phyloP scores from a whole-genome alignment of 1,140 invertebrate genomes.

The Babylonia areolata region DNA sequence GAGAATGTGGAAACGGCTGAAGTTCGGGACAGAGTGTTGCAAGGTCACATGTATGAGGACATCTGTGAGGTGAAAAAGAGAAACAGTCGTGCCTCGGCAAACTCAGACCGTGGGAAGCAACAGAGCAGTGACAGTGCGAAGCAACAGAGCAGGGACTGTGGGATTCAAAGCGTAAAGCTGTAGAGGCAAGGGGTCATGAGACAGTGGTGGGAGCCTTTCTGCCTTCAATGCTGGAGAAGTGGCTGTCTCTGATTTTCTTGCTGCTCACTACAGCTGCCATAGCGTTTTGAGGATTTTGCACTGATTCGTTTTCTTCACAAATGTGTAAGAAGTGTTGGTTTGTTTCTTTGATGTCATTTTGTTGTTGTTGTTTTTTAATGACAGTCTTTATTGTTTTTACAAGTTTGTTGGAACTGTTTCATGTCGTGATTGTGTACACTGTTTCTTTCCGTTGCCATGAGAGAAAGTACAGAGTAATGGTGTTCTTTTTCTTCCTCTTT shows the following conservation, averaged over 20 bases:
- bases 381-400: too few species aligned
- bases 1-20: not conserved
- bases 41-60: slow-evolving; percentile 64
- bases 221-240: too few species aligned
- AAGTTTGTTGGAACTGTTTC: too few species aligned
- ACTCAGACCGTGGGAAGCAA: not conserved
- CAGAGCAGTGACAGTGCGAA: slow-evolving; percentile 28
- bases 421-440: too few species aligned
- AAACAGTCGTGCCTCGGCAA: not conserved
- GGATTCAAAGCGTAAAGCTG: not conserved
- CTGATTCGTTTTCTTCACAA: not conserved
- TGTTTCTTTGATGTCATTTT: too few species aligned
- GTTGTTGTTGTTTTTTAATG: too few species aligned
- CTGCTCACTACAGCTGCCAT: not conserved
- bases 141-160: not conserved
- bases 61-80: slow-evolving; percentile 49
- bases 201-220: not conserved
- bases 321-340: too few species aligned
- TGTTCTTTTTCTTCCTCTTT: too few species aligned
- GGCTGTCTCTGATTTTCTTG: not conserved
- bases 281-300: not conserved
- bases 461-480: too few species aligned
- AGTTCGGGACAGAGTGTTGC: slow-evolving; percentile 51
- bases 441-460: too few species aligned
- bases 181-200: not conserved